Percentiles rank a stretch among this genome's conserved stretches.
Evolutionary conservation across 2,888 invertebrate species (phyloP).

Genomic region (Nephrotoma appendiculata): DNA sequence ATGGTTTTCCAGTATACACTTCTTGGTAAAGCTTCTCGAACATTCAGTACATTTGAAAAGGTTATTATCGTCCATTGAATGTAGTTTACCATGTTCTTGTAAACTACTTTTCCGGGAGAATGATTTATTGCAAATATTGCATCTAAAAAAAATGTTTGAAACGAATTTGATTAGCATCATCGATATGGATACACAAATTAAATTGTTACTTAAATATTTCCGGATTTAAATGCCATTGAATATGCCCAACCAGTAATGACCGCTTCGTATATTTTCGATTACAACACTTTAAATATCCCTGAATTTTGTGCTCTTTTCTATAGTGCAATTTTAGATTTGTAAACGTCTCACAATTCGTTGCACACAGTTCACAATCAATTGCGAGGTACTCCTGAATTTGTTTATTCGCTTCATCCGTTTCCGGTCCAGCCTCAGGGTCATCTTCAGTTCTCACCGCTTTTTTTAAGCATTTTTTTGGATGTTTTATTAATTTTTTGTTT

Average conservation of each 20-base stretch:
- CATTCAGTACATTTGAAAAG: not conserved
- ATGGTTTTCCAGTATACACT: not conserved
- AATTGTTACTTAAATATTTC: conserved; percentile 26
- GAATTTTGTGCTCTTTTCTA: not conserved
- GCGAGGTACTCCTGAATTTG: not conserved
- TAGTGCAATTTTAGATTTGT: not conserved
- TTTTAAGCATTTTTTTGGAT: no score
- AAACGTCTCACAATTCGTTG: not conserved
- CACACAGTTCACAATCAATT: not conserved
- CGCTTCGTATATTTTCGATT: not conserved
- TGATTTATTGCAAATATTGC: not conserved
- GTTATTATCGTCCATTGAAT: not conserved
- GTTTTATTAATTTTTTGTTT: not conserved
- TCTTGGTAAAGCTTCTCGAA: not conserved
- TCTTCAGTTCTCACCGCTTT: not conserved
- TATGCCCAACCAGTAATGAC: conserved; percentile 24
- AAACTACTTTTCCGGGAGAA: not conserved
- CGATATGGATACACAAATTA: no score
- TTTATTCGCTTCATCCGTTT: not conserved
- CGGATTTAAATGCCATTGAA: conserved; percentile 27
- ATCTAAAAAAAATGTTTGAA: not conserved
- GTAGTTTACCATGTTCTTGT: not conserved
- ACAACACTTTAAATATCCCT: not conserved
- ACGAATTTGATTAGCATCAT: not conserved
- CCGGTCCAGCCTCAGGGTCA: not conserved